A percentile compares a stretch with the other conserved stretches of the same genome.
Conservation (phyloP, 2,113 vertebrate species). For the Globicephala melas region DNA sequence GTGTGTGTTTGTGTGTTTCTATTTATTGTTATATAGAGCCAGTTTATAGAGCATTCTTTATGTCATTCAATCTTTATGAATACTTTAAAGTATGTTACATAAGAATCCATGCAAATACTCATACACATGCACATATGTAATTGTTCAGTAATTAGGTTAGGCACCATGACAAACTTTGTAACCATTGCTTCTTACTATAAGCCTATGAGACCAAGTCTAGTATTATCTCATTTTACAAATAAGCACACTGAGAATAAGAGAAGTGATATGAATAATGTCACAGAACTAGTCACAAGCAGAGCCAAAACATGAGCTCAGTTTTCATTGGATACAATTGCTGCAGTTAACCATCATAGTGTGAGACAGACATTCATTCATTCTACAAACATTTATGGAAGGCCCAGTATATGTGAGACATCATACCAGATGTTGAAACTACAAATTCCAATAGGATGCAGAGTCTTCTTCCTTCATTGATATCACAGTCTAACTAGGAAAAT, state of each 20-base stretch:
- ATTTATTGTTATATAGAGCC: not conserved
- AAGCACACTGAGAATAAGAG: not conserved
- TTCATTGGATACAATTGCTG: not conserved
- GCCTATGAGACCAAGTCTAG: fast-evolving
- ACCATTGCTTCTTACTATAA: not conserved
- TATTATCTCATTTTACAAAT: not conserved
- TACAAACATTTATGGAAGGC: not conserved
- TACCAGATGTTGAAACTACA: not conserved
- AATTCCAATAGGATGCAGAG: not conserved
- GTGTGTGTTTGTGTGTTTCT: not conserved
- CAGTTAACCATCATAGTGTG: not conserved
- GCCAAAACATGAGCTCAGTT: not conserved
- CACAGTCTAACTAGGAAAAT: not conserved
- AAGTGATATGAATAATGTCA: not conserved
- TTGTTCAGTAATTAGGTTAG: not conserved
- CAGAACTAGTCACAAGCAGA: not conserved
- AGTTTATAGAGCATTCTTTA: not conserved
- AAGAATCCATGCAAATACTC: not conserved
- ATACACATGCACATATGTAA: not conserved
- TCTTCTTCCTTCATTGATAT: not conserved
- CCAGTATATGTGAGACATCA: too few relatives aligned
- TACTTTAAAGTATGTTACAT: not conserved
- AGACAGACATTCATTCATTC: not conserved
- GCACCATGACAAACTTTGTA: not conserved
- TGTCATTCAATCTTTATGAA: not conserved